Conservation (phyloP, 2,797 vertebrate genomes). For the Pseudochirops cupreus region DNA sequence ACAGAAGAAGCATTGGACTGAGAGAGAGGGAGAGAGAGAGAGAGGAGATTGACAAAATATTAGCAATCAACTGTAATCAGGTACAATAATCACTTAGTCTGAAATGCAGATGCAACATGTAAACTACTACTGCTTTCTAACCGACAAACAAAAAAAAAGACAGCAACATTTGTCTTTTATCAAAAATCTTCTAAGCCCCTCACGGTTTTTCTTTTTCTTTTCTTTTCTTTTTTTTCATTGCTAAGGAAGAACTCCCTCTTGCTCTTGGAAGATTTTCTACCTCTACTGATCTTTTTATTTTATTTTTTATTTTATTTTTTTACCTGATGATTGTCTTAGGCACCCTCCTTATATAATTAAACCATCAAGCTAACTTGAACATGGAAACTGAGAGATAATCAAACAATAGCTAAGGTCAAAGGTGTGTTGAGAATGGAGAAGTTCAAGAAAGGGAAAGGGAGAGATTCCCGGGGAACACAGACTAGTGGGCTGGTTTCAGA, state of each 20-base stretch:
- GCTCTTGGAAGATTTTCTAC: conserved; percentile 87
- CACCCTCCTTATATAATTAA: conserved; percentile 88
- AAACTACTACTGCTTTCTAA: conserved; percentile 89
- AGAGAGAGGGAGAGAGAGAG: conserved; percentile 77
- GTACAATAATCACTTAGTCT: conserved; percentile 89
- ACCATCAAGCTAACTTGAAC: conserved; percentile 92
- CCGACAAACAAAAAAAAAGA: conserved; percentile 88
- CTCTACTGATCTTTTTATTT: conserved; percentile 81
- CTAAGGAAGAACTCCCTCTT: conserved; percentile 90
- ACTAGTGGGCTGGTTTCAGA: conserved; percentile 31
- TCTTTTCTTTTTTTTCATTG: conserved; percentile 85
- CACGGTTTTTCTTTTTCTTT: conserved; percentile 85
- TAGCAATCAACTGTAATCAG: conserved; percentile 86
- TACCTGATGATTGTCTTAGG: conserved; percentile 97
- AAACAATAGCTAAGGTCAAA: conserved; percentile 55
- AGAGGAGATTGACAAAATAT: conserved; percentile 84
- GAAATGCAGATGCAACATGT: conserved; percentile 89
- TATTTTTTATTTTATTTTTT: conserved; percentile 49
- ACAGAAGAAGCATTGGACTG: conserved; percentile 88
- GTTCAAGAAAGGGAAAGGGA: not conserved
- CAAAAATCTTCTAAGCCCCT: conserved; percentile 91
- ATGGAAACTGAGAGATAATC: conserved; percentile 85
- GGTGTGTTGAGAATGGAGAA: conserved; percentile 29
- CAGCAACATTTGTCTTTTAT: conserved; percentile 89
- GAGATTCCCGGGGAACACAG: not conserved